Evolutionary conservation across 2,113 vertebrate species (phyloP), one percentile per base, ranked within the genome.

Genomic region (Pollimyrus isidori): DNA sequence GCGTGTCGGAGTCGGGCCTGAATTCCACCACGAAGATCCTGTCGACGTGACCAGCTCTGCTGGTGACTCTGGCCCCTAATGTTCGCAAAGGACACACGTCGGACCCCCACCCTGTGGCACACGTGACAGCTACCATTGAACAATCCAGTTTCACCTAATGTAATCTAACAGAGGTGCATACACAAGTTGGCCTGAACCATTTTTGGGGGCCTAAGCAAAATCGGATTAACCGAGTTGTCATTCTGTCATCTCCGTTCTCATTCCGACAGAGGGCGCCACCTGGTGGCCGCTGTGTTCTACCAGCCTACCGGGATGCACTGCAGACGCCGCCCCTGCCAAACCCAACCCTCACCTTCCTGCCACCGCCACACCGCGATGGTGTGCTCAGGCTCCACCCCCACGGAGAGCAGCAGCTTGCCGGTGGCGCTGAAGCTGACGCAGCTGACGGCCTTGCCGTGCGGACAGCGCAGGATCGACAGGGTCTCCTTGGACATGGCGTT

Each of bases 1-100:
- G 98, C 0, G 97, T 97, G 93, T 99, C 98, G 0, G 98, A 99
- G 92, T 99, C 98, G 0, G 98, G 98, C 88, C 98, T 95, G 93
- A 99, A 99, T 93, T 99, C 98, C 52, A 97, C 97, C 87, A 98
- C 98, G 0, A 99, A 98, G 94, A 99, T 98, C 87, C 98, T 96
- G 92, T 99, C 98, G 7, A 95, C 89, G 84, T 99, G 98, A 11
- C 97, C 95, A 1, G 97, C 97, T 90, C 96, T 97, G 94, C 97
- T 97, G 89, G 97, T 97, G 88, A 99, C 96, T 93, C 96, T 97
- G 92, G 96, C 94, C 73, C 98, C 98, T 99, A 94, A 42, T 30
- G 62, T 69, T 69, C 13, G 62, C 26, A 30, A 69, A 69, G n/a
- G 62, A 69, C 62, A 69, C 62, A 65, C 62, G 30, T 10, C 13